Evolutionary conservation across 1,140 invertebrate genomes (phyloP), one percentile per base, ranked within the genome.

Genomic region (Drosophila miranda): DNA sequence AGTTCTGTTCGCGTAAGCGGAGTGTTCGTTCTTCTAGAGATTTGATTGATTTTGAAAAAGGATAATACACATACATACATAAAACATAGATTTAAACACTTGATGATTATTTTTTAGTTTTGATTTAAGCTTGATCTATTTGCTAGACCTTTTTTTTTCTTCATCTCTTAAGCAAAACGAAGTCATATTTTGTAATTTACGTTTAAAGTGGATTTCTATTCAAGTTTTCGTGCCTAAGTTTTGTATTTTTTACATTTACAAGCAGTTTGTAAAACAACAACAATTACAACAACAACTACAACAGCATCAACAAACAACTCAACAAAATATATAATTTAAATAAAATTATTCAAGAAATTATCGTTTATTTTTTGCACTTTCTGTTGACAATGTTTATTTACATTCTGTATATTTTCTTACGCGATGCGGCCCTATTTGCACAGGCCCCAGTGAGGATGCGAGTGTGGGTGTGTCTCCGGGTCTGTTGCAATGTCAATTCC

Each of bases 111-210:
- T 16, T 14, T 68, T 68, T 67, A 68, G 62, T 46, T 21, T 46
- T 54, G 55, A 49, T 58, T 74, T 74, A 74, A 73, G 70, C 55
- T 13, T 38, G 41, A 50, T 61, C 43, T 73, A 78, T 75, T 71
- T 75, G 53, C 66, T 71, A 75, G 70, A 77, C 26, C 49, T 62
- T 68, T 63, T 77, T 73, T 76, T 73, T 61, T 83, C 75, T 78
- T 86, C 69, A 69, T 69, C 60, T 77, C 69, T 60, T 86, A 87
- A 87, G 82, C 82, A 80, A 86, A 82, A 87, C 81, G 82, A 87
- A 87, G 82, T 87, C 82, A 87, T 87, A 87, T 82, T 87, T 86
- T 87, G 78, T 87, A 87, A 87, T 87, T 87, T 73, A 86, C 50
- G 56, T 86, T 77, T 86, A 86, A 59, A 53, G 59, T 74, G 55